Percentiles rank a stretch among this genome's conserved stretches.
Evolutionary conservation across 2,888 invertebrate genomes (phyloP).

Genomic region (Strigamia transsilvanica): DNA sequence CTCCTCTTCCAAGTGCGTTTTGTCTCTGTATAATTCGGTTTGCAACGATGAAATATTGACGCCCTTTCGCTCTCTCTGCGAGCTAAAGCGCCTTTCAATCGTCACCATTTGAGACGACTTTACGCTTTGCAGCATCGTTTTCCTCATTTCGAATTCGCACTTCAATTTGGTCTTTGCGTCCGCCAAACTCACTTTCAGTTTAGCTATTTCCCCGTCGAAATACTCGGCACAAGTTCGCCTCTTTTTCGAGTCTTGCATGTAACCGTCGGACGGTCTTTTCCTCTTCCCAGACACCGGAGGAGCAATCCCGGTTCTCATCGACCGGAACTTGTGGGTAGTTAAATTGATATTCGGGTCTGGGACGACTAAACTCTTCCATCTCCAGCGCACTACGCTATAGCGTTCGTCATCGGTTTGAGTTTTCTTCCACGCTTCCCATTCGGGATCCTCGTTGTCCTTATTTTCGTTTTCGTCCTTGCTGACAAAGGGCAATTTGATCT

Average conservation of each 20-base stretch:
- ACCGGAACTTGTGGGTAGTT: slow-evolving; percentile 28
- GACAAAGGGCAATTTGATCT: slow-evolving; percentile 30
- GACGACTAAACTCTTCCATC: slow-evolving; percentile 51
- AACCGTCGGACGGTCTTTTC: not conserved
- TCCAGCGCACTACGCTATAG: slow-evolving; percentile 51
- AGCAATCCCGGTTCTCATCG: not conserved
- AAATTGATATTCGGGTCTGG: slow-evolving; percentile 53
- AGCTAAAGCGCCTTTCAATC: not conserved
- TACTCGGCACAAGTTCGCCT: not conserved
- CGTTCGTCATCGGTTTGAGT: slow-evolving; percentile 54
- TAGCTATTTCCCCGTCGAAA: not conserved
- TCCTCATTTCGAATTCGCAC: not conserved
- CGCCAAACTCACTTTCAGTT: not conserved
- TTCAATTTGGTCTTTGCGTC: not conserved
- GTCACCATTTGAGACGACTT: not conserved
- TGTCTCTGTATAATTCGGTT: not conserved
- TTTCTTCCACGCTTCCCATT: slow-evolving; percentile 49
- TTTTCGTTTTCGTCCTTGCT: slow-evolving; percentile 53
- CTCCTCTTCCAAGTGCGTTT: not conserved
- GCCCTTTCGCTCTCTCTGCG: not conserved
- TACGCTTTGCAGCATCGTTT: not conserved
- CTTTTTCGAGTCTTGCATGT: not conserved
- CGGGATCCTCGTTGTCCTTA: slow-evolving; percentile 53
- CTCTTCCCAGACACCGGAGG: not conserved
- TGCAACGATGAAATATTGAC: not conserved